These are phyloP conservation scores for Microvelia longipes DNA, from an alignment of 1,140 invertebrate species.

Conservation along the genomic window DNA sequence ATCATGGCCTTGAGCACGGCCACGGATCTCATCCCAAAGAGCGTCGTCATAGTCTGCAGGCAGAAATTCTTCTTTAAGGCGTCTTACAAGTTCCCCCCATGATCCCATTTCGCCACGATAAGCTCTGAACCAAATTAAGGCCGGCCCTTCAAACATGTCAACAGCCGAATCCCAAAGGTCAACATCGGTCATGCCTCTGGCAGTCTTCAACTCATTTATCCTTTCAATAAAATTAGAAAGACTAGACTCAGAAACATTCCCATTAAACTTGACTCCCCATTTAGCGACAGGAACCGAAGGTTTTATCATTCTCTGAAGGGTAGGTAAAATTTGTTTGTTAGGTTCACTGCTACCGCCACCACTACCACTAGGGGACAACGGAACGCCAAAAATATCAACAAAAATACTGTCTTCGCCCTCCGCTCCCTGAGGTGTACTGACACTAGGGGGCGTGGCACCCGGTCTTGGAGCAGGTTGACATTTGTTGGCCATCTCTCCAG, in stretches of 20 bases:
- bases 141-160: conserved; percentile 3
- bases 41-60: conserved; percentile 20
- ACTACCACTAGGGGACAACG: too few species aligned
- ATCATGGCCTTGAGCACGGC: conserved; percentile 21
- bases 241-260: background rate
- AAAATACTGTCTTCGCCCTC: too few species aligned
- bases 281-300: background rate
- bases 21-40: conserved; percentile 23
- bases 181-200: background rate
- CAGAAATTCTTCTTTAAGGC: conserved; percentile 1
- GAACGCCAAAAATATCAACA: too few species aligned
- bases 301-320: background rate
- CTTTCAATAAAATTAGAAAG: background rate
- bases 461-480: background rate
- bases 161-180: conserved; percentile 1
- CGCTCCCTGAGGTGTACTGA: too few species aligned
- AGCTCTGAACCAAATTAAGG: conserved; percentile 3
- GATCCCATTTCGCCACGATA: background rate
- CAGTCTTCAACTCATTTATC: background rate
- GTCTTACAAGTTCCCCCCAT: background rate
- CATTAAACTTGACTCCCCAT: background rate
- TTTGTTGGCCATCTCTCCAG: background rate
- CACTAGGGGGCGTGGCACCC: too few species aligned
- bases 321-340: too few species aligned
- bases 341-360: too few species aligned